A percentile compares a stretch with the other conserved stretches of the same genome.
Evolutionary conservation across 2,113 vertebrate species (phyloP).

Genomic region (Ammodytes dubius): DNA sequence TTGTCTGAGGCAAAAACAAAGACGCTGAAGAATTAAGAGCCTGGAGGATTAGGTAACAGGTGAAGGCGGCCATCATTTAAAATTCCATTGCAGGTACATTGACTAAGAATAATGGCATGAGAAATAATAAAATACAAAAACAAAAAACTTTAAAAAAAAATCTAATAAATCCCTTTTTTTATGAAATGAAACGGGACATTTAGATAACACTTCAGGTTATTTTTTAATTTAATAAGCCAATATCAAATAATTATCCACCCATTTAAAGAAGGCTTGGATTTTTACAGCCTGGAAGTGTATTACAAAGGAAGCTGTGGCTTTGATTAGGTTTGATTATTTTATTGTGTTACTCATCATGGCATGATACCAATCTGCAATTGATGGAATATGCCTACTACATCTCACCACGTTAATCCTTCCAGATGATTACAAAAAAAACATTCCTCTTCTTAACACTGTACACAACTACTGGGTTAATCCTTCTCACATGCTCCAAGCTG

Average conservation of each 20-base stretch:
- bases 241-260: not conserved
- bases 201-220: no score
- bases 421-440: not conserved
- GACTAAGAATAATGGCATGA: not conserved
- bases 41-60: slow-evolving; percentile 45
- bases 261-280: not conserved
- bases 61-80: not conserved
- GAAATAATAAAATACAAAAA: no score
- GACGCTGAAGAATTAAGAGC: slow-evolving; percentile 29
- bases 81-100: not conserved
- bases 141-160: no score
- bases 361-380: not conserved
- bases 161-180: no score
- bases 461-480: slow-evolving; percentile 66
- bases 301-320: not conserved
- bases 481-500: slow-evolving; percentile 29
- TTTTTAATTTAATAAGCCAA: no score
- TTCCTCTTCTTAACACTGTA: not conserved
- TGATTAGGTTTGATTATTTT: not conserved
- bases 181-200: no score
- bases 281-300: not conserved
- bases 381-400: no score
- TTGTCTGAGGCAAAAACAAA: slow-evolving; percentile 50
- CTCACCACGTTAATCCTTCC: no score
- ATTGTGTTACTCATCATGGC: not conserved